Evolutionary conservation across 2,113 vertebrate species (phyloP), one percentile per base, ranked within the genome.

Genomic region (Gymnobelideus leadbeateri): DNA sequence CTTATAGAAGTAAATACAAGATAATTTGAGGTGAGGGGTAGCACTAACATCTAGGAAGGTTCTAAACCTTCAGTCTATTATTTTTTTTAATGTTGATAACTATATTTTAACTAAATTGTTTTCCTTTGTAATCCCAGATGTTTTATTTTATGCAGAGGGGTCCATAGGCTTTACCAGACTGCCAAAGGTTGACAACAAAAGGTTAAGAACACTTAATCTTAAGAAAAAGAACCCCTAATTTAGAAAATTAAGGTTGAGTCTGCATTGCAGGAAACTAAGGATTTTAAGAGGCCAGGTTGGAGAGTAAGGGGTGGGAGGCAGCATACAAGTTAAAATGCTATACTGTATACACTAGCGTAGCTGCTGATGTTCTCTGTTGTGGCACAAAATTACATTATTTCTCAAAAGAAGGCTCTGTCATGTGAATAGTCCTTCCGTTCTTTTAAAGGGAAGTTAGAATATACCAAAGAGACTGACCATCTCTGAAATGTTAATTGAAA

Each of bases 401-500:
- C 37, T 77, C 68, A n/a, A n/a, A 77, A n/a, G 37, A 77, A 77
- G 61, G 1, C 68, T 77, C 68, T 84, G 6, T 84, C 19, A 19
- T 77, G 37, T 84, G 68, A 43, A 43, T 21, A 84, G 43, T 43
- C 37, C 68, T 84, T 84, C 68, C 23, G 6, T 84, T 84, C n/a
- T 77, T 61, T 77, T 77, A 43, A 84, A 43, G n/a, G 19, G n/a
- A 84, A 84, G 19, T 92, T 47, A 90, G 84, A 92, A 50, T 0
- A 0, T 84, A 84, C 91, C 24, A 51, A 95, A 94, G 77, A 92
- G 21, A 11, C 68, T 94, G 26, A 3, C 84, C 97, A 94, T 93
- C 92, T 97, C 57, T 68, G 51, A 91, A 92, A 77, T 97, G 93
- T 92, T 94, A 93, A 97, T 93, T 92, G 2, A 96, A 93, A 92